Evolutionary conservation across 2,888 invertebrate genomes (phyloP), one percentile per base, ranked within the genome.

Genomic region (Luffia ferchaultella): DNA sequence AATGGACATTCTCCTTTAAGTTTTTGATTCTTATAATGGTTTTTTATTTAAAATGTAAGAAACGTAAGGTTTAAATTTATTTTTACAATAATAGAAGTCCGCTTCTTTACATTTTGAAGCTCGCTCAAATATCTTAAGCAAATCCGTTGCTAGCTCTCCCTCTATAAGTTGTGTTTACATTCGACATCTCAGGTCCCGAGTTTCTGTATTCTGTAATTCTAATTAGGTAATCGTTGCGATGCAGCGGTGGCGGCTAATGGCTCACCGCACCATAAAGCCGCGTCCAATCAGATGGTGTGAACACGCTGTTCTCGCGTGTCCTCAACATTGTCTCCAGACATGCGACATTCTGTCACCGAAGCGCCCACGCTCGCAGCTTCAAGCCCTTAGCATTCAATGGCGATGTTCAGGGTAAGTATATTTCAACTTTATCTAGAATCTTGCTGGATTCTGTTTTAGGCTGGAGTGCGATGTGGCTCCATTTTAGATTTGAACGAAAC

Each of bases 311-410:
- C 72, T 43, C 68, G 68, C 65, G 68, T 71, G 73, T 70, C 63
- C 58, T 55, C 63, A 62, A 71, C 75, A 77, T 74, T 76, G 76
- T 67, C 68, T 62, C 62, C 53, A 61, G 71, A 77, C 82, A 82
- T 78, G 83, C 82, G 67, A 82, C 67, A 74, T 70, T 73, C 76
- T 76, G 82, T 82, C 80, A 80, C 80, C 79, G 76, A 75, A 76
- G 62, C 62, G 63, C 67, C 65, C 64, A 64, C 66, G 66, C 30
- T 12, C 30, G 30, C 30, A 12, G 5, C 3, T 30, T 12, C 30
- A 12, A 30, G 3, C 3, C 5, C 30, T 30, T 12, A 12, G 5
- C 30, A 30, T n/a, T n/a, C n/a, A n/a, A n/a, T n/a, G n/a, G n/a
- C n/a, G n/a, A n/a, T n/a, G n/a, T n/a, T n/a, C n/a, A n/a, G n/a